phyloP scores from a whole-genome alignment of 2,888 invertebrate genomes.

The Zygothrica quintamaculata region DNA sequence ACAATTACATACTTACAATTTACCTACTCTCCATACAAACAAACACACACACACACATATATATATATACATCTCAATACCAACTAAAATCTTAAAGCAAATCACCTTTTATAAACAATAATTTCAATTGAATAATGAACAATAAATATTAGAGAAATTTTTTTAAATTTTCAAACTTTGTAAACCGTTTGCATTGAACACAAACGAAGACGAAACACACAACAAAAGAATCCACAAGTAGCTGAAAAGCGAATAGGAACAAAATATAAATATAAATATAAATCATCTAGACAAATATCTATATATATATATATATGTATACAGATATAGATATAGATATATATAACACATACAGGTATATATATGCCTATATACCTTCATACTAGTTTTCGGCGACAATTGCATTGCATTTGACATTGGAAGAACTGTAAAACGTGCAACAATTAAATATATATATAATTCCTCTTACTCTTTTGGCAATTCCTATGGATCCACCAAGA shows the following conservation, averaged over 20 bases:
- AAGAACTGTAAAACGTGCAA: conserved; percentile 31
- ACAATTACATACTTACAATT: conserved; percentile 49
- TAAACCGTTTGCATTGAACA: conserved; percentile 31
- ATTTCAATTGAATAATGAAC: conserved; percentile 24
- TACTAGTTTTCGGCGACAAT: conserved; percentile 29
- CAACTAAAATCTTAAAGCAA: conserved; percentile 1
- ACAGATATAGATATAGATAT: conserved; percentile 5
- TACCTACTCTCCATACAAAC: no score
- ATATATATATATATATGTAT: conserved; percentile 6
- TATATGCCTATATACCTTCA: conserved; percentile 9
- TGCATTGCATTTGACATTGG: conserved; percentile 56
- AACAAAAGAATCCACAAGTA: conserved; percentile 73
- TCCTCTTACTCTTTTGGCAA: conserved; percentile 3
- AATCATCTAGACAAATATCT: not conserved
- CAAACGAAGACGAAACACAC: conserved; percentile 26
- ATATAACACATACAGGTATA: conserved; percentile 13
- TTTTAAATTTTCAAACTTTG: conserved; percentile 8
- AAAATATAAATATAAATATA: conserved; percentile 46
- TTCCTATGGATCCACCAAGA: conserved; percentile 10
- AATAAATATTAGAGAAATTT: conserved; percentile 36
- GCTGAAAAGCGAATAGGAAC: conserved; percentile 49
- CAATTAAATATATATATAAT: conserved; percentile 9
- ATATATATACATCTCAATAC: conserved; percentile 24
- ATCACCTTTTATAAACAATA: conserved; percentile 52
- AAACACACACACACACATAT: conserved; percentile 18